Percentiles rank a stretch among this genome's conserved stretches.
Conservation (phyloP, 2,888 invertebrate species). For the Hyposoter didymator region DNA sequence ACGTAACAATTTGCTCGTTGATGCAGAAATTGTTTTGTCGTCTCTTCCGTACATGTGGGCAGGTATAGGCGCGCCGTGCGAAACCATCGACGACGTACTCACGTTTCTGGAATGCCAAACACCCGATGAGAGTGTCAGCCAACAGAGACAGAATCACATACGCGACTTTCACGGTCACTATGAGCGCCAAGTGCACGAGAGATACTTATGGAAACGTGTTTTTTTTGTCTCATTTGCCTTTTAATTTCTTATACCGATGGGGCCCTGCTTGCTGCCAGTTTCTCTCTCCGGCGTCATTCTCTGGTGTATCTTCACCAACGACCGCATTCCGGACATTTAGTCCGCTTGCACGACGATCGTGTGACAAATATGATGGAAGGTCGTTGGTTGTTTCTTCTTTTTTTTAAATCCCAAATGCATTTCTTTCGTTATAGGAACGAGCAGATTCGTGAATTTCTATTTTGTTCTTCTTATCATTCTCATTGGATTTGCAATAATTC, state of each 20-base stretch:
- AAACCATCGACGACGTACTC: slow-evolving; percentile 38
- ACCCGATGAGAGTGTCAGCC: slow-evolving; percentile 31
- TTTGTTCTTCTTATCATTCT: neutral
- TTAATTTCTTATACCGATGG: neutral
- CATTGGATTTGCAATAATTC: neutral
- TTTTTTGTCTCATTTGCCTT: slow-evolving; percentile 27
- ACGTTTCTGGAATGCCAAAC: slow-evolving; percentile 65
- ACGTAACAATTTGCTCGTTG: slow-evolving; percentile 40
- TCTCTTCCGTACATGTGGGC: slow-evolving; percentile 46
- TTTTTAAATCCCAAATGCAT: neutral
- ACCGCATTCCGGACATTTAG: slow-evolving; percentile 56
- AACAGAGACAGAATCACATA: slow-evolving; percentile 18
- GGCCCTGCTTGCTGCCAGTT: neutral
- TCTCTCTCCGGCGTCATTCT: slow-evolving; percentile 5
- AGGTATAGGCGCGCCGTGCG: slow-evolving; percentile 48
- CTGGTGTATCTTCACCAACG: slow-evolving; percentile 12
- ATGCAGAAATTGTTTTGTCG: slow-evolving; percentile 30
- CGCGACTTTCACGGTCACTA: slow-evolving; percentile 57
- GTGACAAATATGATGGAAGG: slow-evolving; percentile 7
- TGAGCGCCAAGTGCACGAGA: slow-evolving; percentile 16
- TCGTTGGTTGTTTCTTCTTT: neutral
- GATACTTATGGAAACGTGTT: slow-evolving; percentile 25
- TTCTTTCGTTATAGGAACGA: neutral
- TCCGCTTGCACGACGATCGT: neutral
- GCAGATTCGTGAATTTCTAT: neutral